Evolutionary conservation across 1,140 invertebrate species (phyloP), one percentile per base, ranked within the genome.

Genomic region (Drosophila virilis): DNA sequence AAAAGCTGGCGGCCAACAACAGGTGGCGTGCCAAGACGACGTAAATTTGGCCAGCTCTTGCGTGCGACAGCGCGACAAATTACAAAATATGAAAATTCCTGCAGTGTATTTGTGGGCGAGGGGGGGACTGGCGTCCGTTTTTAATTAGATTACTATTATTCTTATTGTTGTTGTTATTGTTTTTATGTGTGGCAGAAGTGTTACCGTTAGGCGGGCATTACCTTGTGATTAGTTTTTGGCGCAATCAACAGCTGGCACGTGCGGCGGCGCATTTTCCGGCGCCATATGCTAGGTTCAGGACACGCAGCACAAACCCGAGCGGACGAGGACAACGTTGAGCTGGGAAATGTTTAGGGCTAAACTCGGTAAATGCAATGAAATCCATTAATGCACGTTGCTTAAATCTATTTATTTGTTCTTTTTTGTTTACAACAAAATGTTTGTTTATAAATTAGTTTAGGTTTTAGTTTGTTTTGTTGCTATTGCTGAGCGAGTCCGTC

Each of bases 21-120:
- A 73, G 70, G 70, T 73, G 70, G 70, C 64, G 70, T 73, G 70
- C 40, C 35, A 67, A 43, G 15, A 10, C 37, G 17, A 33, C 54
- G 38, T 73, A 60, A 59, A 59, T 52, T 13, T 32, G 17, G 13
- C 17, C 37, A n/a, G 13, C 15, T 42, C 10, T 78, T 54, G 82
- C 81, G 78, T 84, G 81, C 54, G 51, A 35, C 28, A 51, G 32
- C 40, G 17, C 73, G 42, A 83, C 80, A 83, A 86, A 86, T 86
- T 61, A 80, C 13, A 35, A 59, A 59, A 5, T 28, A 28, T 28
- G 22, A 28, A 0, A 28, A 28, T 28, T 28, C 22, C 22, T 5
- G 5, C 22, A 28, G 22, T 28, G 22, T 28, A 5, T 28, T 3
- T 28, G 22, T 28, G 22, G 4, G 22, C 4, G 22, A 28, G 7